These are phyloP conservation scores for Chaenodraco wilsoni DNA, from an alignment of 2,797 vertebrate genomes.

Conservation along the genomic window DNA sequence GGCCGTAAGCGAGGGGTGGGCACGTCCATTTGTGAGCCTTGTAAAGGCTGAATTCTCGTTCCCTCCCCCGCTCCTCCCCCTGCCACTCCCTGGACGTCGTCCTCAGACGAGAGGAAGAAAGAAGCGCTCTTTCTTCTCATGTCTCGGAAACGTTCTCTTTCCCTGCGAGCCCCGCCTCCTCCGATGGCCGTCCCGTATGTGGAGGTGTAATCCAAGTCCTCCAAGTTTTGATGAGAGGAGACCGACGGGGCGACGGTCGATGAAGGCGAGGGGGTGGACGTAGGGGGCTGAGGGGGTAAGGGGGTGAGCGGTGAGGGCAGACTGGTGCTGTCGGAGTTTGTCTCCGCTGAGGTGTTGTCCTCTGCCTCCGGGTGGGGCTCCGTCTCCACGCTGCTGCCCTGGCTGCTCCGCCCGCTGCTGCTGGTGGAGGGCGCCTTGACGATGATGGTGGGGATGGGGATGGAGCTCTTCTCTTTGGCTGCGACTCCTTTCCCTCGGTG, in stretches of 20 bases:
- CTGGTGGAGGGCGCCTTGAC: conserved; percentile 95
- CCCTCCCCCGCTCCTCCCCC: conserved; percentile 66
- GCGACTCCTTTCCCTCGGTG: conserved; percentile 74
- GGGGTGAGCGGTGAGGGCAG: conserved; percentile 75
- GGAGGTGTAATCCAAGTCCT: conserved; percentile 83
- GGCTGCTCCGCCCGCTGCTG: conserved; percentile 94
- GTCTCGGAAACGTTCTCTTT: conserved; percentile 88
- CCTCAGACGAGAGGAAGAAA: conserved; percentile 92
- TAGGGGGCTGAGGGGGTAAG: conserved; percentile 64
- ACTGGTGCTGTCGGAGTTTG: conserved; percentile 60
- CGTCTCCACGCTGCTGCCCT: conserved; percentile 93
- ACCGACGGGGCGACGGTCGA: conserved; percentile 56
- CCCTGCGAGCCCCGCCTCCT: conserved; percentile 77
- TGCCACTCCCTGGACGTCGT: conserved; percentile 84
- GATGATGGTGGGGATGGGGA: conserved; percentile 94
- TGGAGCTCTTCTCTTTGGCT: conserved; percentile 90
- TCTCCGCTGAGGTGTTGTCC: conserved; percentile 61
- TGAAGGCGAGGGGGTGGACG: conserved; percentile 61
- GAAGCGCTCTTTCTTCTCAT: conserved; percentile 91
- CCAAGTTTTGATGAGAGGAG: conserved; percentile 72
- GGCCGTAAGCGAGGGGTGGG: conserved; percentile 88
- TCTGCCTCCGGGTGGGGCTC: conserved; percentile 71
- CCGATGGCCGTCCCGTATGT: conserved; percentile 80
- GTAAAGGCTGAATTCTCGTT: conserved; percentile 77
- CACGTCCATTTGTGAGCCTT: conserved; percentile 77